Percentiles rank a stretch among this genome's conserved stretches.
Conservation (phyloP, 2,888 invertebrate species). For the Lumbricus terrestris region DNA sequence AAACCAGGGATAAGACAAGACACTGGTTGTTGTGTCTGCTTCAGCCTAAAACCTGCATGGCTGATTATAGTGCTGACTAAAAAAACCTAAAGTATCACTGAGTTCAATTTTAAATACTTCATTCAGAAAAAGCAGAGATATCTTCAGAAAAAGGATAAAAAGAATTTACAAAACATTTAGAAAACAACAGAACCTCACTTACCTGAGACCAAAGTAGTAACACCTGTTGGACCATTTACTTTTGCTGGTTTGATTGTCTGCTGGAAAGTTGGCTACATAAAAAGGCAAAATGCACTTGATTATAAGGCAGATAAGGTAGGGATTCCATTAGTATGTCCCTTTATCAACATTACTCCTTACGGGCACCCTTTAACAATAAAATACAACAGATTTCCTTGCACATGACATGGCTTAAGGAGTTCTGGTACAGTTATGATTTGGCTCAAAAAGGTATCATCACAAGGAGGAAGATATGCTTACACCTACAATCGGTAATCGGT, state of each 20-base stretch:
- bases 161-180: neutral
- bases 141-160: neutral
- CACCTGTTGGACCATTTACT: neutral
- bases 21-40: neutral
- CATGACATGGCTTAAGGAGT: too few species aligned
- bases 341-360: too few species aligned
- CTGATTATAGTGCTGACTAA: neutral
- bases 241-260: neutral
- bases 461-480: too few species aligned
- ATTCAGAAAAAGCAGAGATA: too few species aligned
- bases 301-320: neutral
- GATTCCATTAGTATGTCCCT: neutral
- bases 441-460: too few species aligned
- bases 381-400: too few species aligned
- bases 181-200: neutral
- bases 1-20: neutral
- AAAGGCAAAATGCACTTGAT: neutral
- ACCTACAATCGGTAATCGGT: too few species aligned
- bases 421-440: too few species aligned
- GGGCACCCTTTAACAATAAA: too few species aligned
- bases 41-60: neutral
- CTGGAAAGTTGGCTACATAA: slow-evolving; percentile 3
- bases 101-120: too few species aligned
- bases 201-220: slow-evolving; percentile 4
- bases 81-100: neutral